Evolutionary conservation across 2,888 invertebrate species (phyloP).

Genomic region (Callyntrura guangdongensis): DNA sequence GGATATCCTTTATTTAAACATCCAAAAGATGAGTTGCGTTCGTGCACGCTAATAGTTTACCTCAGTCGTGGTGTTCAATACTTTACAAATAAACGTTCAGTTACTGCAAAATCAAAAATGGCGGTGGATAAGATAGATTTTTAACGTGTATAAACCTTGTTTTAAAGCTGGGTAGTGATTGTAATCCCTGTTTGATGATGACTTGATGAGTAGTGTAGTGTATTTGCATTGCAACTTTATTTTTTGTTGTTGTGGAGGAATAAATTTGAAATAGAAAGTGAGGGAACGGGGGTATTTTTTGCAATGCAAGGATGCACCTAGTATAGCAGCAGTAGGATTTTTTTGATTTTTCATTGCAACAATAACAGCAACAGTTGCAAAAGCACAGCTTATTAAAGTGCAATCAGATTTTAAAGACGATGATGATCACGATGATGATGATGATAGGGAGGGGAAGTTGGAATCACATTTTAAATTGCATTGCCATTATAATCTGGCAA

Average conservation of each 20-base stretch:
- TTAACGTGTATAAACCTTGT: not conserved
- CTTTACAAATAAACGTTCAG: too few relatives aligned
- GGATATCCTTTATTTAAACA: too few relatives aligned
- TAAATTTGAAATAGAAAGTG: conserved; percentile 70
- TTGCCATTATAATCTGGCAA: not conserved
- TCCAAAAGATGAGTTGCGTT: too few relatives aligned
- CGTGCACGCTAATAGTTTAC: too few relatives aligned
- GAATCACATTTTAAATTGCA: not conserved
- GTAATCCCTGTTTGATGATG: not conserved
- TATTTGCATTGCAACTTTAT: not conserved
- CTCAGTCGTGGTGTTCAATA: too few relatives aligned
- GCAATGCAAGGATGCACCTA: conserved; percentile 24
- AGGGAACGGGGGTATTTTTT: conserved; percentile 12
- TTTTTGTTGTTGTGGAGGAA: not conserved
- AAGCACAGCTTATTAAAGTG: conserved; percentile 3
- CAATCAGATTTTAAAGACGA: conserved; percentile 44
- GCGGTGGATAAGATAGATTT: too few relatives aligned
- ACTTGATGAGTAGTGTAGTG: not conserved
- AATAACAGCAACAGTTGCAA: not conserved
- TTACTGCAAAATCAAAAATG: too few relatives aligned
- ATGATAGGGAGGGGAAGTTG: not conserved
- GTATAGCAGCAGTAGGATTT: not conserved
- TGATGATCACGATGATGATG: not conserved
- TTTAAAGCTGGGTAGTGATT: too few relatives aligned
- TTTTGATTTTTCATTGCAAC: conserved; percentile 16